These are phyloP conservation scores for Synanthedon formicaeformis DNA, from an alignment of 2,888 invertebrate species.

Conservation along the genomic window DNA sequence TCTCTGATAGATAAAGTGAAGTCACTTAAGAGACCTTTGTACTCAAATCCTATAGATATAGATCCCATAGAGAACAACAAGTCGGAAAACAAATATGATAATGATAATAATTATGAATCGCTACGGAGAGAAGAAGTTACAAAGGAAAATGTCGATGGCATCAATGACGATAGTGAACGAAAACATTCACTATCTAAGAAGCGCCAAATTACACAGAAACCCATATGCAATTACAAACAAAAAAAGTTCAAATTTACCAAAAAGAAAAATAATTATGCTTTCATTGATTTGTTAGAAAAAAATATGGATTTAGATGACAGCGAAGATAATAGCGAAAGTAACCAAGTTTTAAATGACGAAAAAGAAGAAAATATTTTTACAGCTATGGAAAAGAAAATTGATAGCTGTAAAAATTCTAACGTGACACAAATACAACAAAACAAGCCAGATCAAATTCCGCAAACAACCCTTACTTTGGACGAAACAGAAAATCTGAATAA, in stretches of 20 bases:
- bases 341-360: neutral
- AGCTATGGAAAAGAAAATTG: neutral
- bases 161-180: too few relatives aligned
- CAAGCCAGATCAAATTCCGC: too few relatives aligned
- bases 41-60: constrained; percentile 20
- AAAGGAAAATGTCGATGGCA: too few relatives aligned
- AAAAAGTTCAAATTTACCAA: constrained; percentile 1
- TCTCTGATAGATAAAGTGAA: constrained; percentile 36
- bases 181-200: too few relatives aligned
- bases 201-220: too few relatives aligned
- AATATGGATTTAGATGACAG: constrained; percentile 20
- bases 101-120: too few relatives aligned
- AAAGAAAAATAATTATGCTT: constrained; percentile 25
- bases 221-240: neutral
- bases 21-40: constrained; percentile 32
- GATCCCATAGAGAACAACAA: too few relatives aligned
- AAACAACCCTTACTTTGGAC: neutral
- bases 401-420: neutral
- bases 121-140: too few relatives aligned
- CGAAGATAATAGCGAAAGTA: neutral
- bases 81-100: too few relatives aligned
- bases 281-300: constrained; percentile 37
- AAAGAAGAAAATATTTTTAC: neutral
- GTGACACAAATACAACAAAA: neutral
- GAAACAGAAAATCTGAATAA: neutral